Base-by-base conservation (phyloP, 2,797 vertebrate species). In the Rousettus madagascariensis region DNA sequence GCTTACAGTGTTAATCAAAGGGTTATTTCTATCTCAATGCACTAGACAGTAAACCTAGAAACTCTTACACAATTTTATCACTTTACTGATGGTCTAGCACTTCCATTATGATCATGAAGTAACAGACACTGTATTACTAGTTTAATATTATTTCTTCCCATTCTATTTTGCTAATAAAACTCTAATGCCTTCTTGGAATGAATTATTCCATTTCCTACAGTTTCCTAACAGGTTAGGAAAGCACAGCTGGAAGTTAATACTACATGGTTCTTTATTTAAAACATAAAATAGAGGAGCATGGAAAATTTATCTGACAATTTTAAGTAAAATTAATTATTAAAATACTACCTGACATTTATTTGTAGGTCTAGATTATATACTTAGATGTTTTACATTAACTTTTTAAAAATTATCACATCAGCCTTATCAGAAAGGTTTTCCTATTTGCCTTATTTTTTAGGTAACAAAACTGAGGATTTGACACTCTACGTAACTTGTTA, bases 281-380 rank as follows among this genome's bases (percentile, higher is more conserved):
- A 41, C 17, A 57, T 3, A 85, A 59, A 92, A 94, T 77, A 87
- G 33, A 20, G 66, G 55, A 90, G 24, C 8, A 66, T 90, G 28
- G 66, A n/a, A 79, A 90, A 75, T 55, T 61, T 83, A 71, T 9
- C 9, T 72, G n/a, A 59, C 8, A 38, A 10, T 36, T 71, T 90
- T 86, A 59, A 63, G 38, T 83, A 51, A 82, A 71, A 55, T 41
- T 85, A 71, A 72, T 68, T 41, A 92, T 33, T 79, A 86, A 95
- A 74, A 33, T 2, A 46, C 19, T 43, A 53, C 17, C 24, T 71
- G 55, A 26, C 55, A 93, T 49, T 90, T 86, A 77, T 38, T 71
- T 79, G 80, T 66, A 57, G 28, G 24, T 46, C 33, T 28, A 75
- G 11, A 33, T 53, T 84, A 13, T 90, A 0, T 77, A 71, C 3